Evolutionary conservation across 2,113 vertebrate genomes (phyloP).

Genomic region (Pimephales promelas): DNA sequence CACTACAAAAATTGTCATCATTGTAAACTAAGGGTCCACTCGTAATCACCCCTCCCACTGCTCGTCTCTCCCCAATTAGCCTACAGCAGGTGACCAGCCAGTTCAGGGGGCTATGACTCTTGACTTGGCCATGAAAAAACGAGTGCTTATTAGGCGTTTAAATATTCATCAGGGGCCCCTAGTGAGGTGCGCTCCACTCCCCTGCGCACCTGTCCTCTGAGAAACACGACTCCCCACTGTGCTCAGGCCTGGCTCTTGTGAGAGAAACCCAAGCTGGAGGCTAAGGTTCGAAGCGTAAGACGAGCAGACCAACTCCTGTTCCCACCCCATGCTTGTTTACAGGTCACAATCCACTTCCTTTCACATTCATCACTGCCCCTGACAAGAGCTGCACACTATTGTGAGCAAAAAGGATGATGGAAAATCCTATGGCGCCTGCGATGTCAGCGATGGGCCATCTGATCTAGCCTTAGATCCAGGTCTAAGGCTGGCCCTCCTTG

Average conservation of each 20-base stretch:
- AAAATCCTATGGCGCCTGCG: not conserved
- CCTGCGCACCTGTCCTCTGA: slow-evolving; percentile 56
- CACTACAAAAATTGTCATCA: not conserved
- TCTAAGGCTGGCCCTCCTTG: not conserved
- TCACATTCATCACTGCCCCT: slow-evolving; percentile 63
- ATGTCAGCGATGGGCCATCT: not conserved
- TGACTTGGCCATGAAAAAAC: slow-evolving; percentile 37
- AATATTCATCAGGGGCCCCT: slow-evolving; percentile 62
- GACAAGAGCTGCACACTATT: not conserved
- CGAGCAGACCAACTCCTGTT: slow-evolving; percentile 59
- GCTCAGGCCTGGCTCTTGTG: slow-evolving; percentile 32
- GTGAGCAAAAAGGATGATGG: slow-evolving; percentile 16
- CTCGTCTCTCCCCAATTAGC: not conserved
- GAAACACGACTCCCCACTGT: slow-evolving; percentile 50
- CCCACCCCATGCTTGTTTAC: slow-evolving; percentile 67
- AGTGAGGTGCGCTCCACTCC: slow-evolving; percentile 56
- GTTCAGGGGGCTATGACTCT: slow-evolving; percentile 28
- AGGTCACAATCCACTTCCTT: slow-evolving; percentile 71
- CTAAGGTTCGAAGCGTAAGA: slow-evolving; percentile 65
- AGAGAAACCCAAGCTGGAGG: slow-evolving; percentile 50
- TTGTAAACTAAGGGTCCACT: not conserved
- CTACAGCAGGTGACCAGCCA: not conserved
- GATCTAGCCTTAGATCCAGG: slow-evolving; percentile 2
- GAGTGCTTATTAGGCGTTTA: slow-evolving; percentile 50
- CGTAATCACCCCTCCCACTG: not conserved